These are phyloP conservation scores for Luffia ferchaultella DNA, from an alignment of 2,888 invertebrate species.

Conservation along the genomic window DNA sequence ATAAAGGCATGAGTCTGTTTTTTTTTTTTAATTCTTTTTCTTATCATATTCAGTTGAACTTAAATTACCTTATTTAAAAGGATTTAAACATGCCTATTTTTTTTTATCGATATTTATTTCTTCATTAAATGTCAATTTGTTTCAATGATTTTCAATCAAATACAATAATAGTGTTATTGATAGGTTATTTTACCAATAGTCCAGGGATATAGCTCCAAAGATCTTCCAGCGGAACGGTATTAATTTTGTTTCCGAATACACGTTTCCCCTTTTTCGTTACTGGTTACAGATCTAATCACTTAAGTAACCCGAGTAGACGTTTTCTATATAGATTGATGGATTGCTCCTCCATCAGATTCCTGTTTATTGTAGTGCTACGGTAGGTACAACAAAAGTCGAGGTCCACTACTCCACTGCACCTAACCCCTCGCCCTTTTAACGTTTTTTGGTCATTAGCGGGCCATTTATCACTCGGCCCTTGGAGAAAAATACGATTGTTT, in stretches of 20 bases:
- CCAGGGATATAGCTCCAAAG: background rate
- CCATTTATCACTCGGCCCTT: slow-evolving; percentile 2
- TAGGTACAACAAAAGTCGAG: background rate
- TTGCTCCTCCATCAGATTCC: background rate
- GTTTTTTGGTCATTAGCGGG: slow-evolving; percentile 8
- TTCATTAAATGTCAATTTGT: too few species aligned
- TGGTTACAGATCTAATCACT: background rate
- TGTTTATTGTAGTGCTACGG: background rate
- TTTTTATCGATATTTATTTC: too few species aligned
- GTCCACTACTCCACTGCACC: background rate
- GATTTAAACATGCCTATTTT: too few species aligned
- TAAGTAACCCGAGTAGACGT: background rate
- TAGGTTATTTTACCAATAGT: too few species aligned
- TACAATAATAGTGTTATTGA: too few species aligned
- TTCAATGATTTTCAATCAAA: too few species aligned
- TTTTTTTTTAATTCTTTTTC: too few species aligned
- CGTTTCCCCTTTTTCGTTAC: background rate
- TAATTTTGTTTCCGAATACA: background rate
- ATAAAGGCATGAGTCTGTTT: too few species aligned
- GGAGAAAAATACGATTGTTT: background rate
- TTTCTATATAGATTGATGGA: background rate
- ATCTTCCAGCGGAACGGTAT: background rate
- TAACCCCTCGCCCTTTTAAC: slow-evolving; percentile 1
- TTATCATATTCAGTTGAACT: too few species aligned
- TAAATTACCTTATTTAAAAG: too few species aligned